A percentile compares a stretch with the other conserved stretches of the same genome.
These are phyloP conservation scores for Actinia equina DNA, from an alignment of 64 coral and sea anemone species.

Conservation along the genomic window DNA sequence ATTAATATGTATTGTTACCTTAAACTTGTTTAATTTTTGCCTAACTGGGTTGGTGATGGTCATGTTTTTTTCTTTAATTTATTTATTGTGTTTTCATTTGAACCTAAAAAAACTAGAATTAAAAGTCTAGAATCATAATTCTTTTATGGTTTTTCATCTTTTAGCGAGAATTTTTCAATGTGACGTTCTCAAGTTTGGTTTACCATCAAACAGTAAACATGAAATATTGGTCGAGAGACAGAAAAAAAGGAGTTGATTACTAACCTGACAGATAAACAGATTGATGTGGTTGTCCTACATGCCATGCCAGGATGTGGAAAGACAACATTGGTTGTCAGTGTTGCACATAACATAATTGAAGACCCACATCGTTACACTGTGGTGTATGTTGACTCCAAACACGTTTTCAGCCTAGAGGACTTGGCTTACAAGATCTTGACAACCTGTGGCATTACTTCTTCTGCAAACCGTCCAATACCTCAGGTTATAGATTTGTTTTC, in stretches of 20 bases:
- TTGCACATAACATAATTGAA: slow-evolving; percentile 1
- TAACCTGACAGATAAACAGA: background rate
- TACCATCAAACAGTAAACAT: background rate
- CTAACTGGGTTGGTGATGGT: too few relatives aligned
- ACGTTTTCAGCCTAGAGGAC: background rate
- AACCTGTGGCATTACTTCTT: background rate
- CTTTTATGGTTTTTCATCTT: background rate
- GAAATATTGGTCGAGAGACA: background rate
- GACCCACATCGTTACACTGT: background rate
- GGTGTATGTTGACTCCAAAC: background rate
- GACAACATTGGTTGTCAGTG: background rate
- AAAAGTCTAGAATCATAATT: too few relatives aligned
- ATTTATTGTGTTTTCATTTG: too few relatives aligned
- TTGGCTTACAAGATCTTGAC: slow-evolving; percentile 11
- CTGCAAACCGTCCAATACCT: background rate
- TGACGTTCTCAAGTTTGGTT: background rate
- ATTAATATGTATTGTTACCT: too few relatives aligned
- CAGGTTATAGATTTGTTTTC: background rate
- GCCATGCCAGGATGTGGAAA: background rate
- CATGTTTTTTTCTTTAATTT: too few relatives aligned
- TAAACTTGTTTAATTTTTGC: too few relatives aligned
- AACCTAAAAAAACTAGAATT: too few relatives aligned
- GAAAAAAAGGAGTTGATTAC: background rate
- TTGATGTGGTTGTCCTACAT: background rate
- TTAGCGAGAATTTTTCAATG: background rate